Conservation (phyloP, 2,888 invertebrate genomes). For the Leptinotarsa tumamoca region DNA sequence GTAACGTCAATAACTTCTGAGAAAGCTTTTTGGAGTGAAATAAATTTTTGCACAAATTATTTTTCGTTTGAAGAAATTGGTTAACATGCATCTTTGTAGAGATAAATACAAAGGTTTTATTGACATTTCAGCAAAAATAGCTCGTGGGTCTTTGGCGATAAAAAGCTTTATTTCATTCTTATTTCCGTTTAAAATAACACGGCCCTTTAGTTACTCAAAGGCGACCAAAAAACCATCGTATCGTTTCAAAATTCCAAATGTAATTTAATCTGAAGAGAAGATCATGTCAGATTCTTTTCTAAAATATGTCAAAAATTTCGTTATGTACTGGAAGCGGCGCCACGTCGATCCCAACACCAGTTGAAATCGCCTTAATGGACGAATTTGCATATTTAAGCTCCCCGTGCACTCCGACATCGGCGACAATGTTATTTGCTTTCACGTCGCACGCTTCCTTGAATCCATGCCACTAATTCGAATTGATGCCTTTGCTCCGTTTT, state of each 20-base stretch:
- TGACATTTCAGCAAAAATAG: too few relatives aligned
- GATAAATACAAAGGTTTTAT: too few relatives aligned
- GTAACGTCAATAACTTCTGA: too few relatives aligned
- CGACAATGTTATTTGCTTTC: slow-evolving; percentile 21
- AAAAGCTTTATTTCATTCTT: too few relatives aligned
- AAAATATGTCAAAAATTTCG: slow-evolving; percentile 1
- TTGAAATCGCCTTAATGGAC: slow-evolving; percentile 16
- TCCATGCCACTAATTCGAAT: slow-evolving; percentile 42
- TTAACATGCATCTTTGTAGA: too few relatives aligned
- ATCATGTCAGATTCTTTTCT: neutral
- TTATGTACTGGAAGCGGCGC: slow-evolving; percentile 4
- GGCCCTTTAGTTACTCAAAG: neutral
- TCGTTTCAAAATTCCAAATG: neutral
- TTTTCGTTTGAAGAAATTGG: too few relatives aligned
- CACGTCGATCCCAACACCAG: neutral
- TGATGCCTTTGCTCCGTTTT: slow-evolving; percentile 42
- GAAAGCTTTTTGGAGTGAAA: too few relatives aligned
- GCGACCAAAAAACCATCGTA: neutral
- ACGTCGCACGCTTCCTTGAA: slow-evolving; percentile 42
- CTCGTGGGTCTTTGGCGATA: too few relatives aligned
- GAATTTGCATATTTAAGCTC: slow-evolving; percentile 28
- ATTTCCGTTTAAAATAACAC: too few relatives aligned
- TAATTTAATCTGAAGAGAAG: slow-evolving; percentile 4
- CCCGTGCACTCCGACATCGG: slow-evolving; percentile 5
- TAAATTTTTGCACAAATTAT: too few relatives aligned